These are phyloP conservation scores for Dolomedes plantarius DNA, from an alignment of 2,888 invertebrate species.

Conservation along the genomic window DNA sequence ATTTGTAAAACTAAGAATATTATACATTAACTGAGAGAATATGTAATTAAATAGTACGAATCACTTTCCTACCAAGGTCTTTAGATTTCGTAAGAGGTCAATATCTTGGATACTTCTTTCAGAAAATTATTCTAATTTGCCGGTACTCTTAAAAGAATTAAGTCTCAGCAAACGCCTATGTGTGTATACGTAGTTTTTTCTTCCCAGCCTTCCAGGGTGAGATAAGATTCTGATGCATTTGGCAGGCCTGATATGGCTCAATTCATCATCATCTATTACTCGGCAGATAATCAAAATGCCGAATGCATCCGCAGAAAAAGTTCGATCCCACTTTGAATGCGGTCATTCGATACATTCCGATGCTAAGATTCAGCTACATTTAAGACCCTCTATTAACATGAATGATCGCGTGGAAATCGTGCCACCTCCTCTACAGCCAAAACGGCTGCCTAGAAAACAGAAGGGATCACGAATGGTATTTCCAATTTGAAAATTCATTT, in stretches of 20 bases:
- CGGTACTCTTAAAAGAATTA: slow-evolving; percentile 49
- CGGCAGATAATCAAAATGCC: slow-evolving; percentile 54
- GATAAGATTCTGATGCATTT: slow-evolving; percentile 60
- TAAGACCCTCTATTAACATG: slow-evolving; percentile 53
- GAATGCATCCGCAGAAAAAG: slow-evolving; percentile 58
- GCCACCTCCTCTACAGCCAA: slow-evolving; percentile 38
- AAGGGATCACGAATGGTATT: slow-evolving; percentile 37
- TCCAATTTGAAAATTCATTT: slow-evolving; percentile 41
- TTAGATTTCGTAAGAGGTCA: slow-evolving; percentile 34
- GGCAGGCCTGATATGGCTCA: slow-evolving; percentile 61
- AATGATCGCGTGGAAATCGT: slow-evolving; percentile 46
- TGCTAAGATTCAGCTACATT: slow-evolving; percentile 47
- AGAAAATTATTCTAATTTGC: slow-evolving; percentile 58
- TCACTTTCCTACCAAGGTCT: not conserved
- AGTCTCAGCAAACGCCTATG: slow-evolving; percentile 18
- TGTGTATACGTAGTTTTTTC: slow-evolving; percentile 27
- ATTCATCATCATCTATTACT: slow-evolving; percentile 70
- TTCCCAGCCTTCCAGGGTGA: slow-evolving; percentile 32
- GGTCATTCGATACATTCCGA: slow-evolving; percentile 60
- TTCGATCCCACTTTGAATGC: slow-evolving; percentile 52
- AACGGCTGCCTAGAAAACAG: not conserved
- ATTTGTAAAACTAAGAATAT: not conserved
- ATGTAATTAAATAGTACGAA: slow-evolving; percentile 8
- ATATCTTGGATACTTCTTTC: slow-evolving; percentile 37
- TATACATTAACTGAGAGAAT: not conserved